Evolutionary conservation across 35 echinoderm and acorn worm species (phyloP), one percentile per base, ranked within the genome.

Genomic region (Holothuria glaberrima): DNA sequence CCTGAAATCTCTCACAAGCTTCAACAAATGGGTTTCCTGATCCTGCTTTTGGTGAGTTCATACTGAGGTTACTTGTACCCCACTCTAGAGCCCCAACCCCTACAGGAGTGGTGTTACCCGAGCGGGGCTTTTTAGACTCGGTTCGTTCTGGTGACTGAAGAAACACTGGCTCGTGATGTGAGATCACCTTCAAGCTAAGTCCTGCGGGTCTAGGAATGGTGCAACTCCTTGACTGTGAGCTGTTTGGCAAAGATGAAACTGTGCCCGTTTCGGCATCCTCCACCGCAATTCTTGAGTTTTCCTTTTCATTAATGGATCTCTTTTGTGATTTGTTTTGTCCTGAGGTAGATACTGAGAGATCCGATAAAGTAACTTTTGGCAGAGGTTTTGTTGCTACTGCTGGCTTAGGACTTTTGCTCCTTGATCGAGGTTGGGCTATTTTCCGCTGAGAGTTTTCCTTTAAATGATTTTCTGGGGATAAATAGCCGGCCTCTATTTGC

Each of bases 41-140:
- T 69, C 93, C 79, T 36, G 92, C 89, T 90, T 92, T 93, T 6
- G 97, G 97, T 24, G 97, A 99, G 82, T 99, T 94, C 48, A 99
- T 90, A 57, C 97, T 99, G 22, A 99, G 79, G 52, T 94, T 85
- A 61, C 97, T 99, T 6, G 97, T 99, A 18, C 94, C 89, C 88
- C 82, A 93, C 30, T 89, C 91, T 7, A 99, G 75, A 76, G 89
- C 91, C 24, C 87, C 91, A 17, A 99, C 65, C 19, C 90, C 95
- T 21, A 86, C 86, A 45, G 92, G 92, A 17, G 89, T 91, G 44
- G 66, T 97, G 65, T 80, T 90, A 27, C 90, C 89, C 17, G 92
- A 97, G 45, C 92, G 89, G 27, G 86, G 90, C 63, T 94, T 97
- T 81, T 94, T 91, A 0, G 86, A 91, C 22, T 90, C 94, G 19